Conservation (phyloP, 2,888 invertebrate species). For the Aporophyla lueneburgensis region DNA sequence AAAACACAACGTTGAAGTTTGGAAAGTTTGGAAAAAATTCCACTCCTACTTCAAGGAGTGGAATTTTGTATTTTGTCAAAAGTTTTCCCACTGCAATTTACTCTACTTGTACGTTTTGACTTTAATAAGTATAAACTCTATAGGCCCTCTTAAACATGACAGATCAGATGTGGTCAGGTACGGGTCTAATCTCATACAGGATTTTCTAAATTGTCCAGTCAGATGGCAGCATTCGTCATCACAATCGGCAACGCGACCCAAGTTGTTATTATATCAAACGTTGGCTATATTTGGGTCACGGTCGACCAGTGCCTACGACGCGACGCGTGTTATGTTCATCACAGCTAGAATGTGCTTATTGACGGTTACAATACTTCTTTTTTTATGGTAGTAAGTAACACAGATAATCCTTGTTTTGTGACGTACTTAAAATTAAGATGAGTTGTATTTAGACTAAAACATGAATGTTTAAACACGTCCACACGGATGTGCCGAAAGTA, state of each 20-base stretch:
- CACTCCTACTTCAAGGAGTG: too few species aligned
- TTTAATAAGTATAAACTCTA: not conserved
- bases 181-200: not conserved
- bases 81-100: not conserved
- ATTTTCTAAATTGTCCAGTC: not conserved
- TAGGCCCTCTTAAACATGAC: not conserved
- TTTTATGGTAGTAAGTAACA: not conserved
- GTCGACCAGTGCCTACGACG: conserved; percentile 31
- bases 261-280: conserved; percentile 43
- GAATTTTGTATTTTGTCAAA: not conserved
- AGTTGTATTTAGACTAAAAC: not conserved
- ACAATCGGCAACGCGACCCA: conserved; percentile 19
- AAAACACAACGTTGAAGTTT: not conserved
- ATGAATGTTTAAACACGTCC: not conserved
- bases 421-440: not conserved
- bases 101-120: not conserved
- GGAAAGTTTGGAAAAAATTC: too few species aligned
- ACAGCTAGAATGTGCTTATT: conserved; percentile 1
- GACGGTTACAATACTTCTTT: not conserved
- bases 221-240: not conserved
- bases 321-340: conserved; percentile 6
- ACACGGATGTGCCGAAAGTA: too few species aligned
- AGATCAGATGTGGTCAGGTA: not conserved
- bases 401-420: not conserved
- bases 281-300: conserved; percentile 56